Conservation (phyloP, 2,888 invertebrate genomes). For the Hesperia comma region DNA sequence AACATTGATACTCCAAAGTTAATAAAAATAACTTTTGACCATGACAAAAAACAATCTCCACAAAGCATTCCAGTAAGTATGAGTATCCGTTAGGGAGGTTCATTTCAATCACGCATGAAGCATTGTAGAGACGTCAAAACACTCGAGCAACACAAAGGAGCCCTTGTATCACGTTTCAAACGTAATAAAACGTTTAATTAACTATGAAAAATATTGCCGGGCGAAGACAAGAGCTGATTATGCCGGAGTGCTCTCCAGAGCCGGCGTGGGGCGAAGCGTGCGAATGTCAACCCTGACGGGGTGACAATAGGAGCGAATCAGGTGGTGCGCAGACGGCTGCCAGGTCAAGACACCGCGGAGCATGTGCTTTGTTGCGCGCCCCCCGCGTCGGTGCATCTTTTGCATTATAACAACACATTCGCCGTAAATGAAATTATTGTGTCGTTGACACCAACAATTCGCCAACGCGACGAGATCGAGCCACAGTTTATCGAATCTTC, state of each 20-base stretch:
- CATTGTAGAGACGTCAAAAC: slow-evolving; percentile 39
- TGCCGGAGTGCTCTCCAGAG: slow-evolving; percentile 44
- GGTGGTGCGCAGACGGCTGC: slow-evolving; percentile 40
- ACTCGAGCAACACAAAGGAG: slow-evolving; percentile 41
- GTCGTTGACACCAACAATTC: slow-evolving; percentile 38
- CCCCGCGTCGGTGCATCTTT: slow-evolving; percentile 60
- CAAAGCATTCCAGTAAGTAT: slow-evolving; percentile 9
- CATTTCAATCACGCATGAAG: slow-evolving; percentile 32
- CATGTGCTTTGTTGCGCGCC: slow-evolving; percentile 57
- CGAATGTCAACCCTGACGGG: slow-evolving; percentile 42
- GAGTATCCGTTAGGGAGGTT: slow-evolving; percentile 14
- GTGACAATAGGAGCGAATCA: slow-evolving; percentile 43
- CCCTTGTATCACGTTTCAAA: slow-evolving; percentile 43
- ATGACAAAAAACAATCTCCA: slow-evolving; percentile 16
- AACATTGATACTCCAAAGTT: no score
- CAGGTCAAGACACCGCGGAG: slow-evolving; percentile 59
- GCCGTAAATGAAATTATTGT: slow-evolving; percentile 37
- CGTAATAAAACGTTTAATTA: slow-evolving; percentile 50
- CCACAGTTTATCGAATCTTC: not conserved
- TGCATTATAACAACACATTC: slow-evolving; percentile 49
- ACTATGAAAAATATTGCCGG: slow-evolving; percentile 49
- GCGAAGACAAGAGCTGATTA: slow-evolving; percentile 60
- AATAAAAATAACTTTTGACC: not conserved
- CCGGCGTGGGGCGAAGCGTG: slow-evolving; percentile 34
- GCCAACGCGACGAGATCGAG: slow-evolving; percentile 2